Conservation (phyloP, 2,113 vertebrate species). For the Nesoenas mayeri region DNA sequence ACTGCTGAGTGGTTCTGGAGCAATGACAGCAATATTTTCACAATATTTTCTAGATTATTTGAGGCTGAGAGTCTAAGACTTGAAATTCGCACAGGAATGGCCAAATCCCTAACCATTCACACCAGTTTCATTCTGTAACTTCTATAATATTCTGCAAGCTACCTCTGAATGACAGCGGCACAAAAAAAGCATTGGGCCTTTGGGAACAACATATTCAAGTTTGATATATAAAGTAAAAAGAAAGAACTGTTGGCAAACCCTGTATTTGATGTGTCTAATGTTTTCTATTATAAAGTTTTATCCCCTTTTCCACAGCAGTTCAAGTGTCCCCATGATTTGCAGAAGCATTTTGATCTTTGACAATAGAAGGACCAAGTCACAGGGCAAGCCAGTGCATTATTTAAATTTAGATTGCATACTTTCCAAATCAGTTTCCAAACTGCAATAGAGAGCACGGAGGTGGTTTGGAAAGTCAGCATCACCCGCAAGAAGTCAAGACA, state of each 20-base stretch:
- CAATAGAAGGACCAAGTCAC: background rate
- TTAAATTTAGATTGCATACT: background rate
- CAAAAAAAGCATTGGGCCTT: background rate
- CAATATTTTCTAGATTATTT: background rate
- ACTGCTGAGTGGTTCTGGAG: background rate
- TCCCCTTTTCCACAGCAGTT: background rate
- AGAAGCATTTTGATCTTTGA: background rate
- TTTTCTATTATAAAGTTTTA: background rate
- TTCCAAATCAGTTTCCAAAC: background rate
- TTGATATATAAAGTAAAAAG: background rate
- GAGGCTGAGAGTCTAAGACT: background rate
- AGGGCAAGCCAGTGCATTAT: background rate
- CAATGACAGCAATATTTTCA: background rate
- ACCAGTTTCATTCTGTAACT: background rate
- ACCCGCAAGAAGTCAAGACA: background rate
- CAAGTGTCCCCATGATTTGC: background rate
- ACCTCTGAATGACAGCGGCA: background rate
- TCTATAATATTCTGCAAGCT: background rate
- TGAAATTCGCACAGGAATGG: background rate
- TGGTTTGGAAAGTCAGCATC: background rate
- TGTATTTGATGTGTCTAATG: background rate
- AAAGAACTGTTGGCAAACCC: background rate
- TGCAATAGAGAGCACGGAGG: background rate
- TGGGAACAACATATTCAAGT: background rate
- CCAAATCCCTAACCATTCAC: background rate